phyloP scores from a whole-genome alignment of 2,797 vertebrate species.

The Cossypha polioptera region DNA sequence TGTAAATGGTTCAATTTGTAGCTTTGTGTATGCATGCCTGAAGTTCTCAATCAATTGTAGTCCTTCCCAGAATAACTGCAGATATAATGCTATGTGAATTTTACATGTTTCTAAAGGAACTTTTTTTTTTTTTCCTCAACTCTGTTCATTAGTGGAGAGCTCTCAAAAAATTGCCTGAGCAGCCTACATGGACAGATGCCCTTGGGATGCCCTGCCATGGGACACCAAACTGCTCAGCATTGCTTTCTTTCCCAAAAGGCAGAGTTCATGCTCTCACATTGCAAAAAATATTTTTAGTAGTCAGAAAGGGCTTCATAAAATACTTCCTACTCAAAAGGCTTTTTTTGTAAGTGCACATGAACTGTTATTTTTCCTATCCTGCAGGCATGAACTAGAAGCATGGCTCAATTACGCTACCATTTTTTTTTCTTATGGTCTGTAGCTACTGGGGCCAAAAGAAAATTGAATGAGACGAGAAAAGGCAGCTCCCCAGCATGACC shows the following conservation, averaged over 20 bases:
- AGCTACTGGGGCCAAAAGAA: not conserved
- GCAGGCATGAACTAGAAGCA: not conserved
- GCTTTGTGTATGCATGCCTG: not conserved
- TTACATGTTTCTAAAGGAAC: not conserved
- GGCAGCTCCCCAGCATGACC: not conserved
- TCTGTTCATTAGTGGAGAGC: not conserved
- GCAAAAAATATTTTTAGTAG: not conserved
- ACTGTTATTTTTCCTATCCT: not conserved
- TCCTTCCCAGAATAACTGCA: not conserved
- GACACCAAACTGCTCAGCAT: not conserved
- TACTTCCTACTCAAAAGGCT: not conserved
- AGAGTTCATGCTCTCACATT: not conserved
- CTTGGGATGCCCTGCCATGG: not conserved
- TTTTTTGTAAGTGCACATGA: not conserved
- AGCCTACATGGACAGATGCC: not conserved
- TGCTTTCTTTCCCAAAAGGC: not conserved
- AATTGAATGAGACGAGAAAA: not conserved
- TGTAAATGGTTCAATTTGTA: not conserved
- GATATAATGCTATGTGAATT: not conserved
- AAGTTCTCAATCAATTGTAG: not conserved
- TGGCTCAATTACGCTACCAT: not conserved
- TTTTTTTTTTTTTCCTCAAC: not conserved
- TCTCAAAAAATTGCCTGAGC: not conserved
- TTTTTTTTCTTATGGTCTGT: not conserved
- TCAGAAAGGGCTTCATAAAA: not conserved